phyloP scores from a whole-genome alignment of 2,113 vertebrate genomes.

The Rhabdornis inornatus region DNA sequence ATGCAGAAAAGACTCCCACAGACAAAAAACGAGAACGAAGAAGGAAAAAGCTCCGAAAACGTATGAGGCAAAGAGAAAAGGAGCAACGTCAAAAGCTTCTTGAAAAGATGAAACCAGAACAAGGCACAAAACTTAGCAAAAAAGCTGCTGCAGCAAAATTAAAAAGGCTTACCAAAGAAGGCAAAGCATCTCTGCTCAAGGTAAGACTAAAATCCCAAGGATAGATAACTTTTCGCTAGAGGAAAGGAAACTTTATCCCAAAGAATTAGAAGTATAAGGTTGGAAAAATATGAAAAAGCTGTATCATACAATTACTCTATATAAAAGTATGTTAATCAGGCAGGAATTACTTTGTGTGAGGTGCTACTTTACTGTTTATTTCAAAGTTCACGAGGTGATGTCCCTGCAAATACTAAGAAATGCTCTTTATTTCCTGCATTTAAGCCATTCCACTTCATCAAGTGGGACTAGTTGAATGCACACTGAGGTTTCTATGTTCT shows the following conservation, averaged over 20 bases:
- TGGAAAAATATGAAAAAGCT: not conserved
- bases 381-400: not conserved
- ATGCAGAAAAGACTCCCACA: conserved; percentile 86
- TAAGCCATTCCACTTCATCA: not conserved
- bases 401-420: not conserved
- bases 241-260: not conserved
- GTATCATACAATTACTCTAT: not conserved
- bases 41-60: conserved; percentile 84
- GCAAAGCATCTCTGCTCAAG: conserved; percentile 85
- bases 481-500: not conserved
- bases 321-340: not conserved
- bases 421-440: not conserved
- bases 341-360: not conserved
- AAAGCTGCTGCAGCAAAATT: conserved; percentile 78
- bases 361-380: not conserved
- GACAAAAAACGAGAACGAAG: conserved; percentile 92
- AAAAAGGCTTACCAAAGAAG: conserved; percentile 83
- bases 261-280: not conserved
- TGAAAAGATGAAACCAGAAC: conserved; percentile 70
- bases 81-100: conserved; percentile 80
- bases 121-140: conserved; percentile 72
- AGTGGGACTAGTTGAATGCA: not conserved
- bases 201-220: conserved; percentile 57
- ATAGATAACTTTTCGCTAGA: too few species aligned
- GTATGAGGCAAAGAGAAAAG: conserved; percentile 78